These are phyloP conservation scores for Datnioides undecimradiatus DNA, from an alignment of 2,113 vertebrate species.

Conservation along the genomic window DNA sequence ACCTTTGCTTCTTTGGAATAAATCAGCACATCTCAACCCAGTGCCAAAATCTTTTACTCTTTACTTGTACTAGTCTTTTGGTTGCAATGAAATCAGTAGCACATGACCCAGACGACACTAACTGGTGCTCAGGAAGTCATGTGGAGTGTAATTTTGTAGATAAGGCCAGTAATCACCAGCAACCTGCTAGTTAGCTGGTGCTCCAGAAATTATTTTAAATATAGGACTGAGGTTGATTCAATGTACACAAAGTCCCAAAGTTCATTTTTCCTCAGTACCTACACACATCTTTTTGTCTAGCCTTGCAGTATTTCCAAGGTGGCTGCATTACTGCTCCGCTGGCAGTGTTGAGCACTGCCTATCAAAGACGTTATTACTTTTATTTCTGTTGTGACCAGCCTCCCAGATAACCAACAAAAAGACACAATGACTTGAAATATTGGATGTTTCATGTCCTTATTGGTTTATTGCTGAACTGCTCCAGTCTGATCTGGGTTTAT, in stretches of 20 bases:
- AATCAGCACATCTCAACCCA: neutral
- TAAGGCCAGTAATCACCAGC: neutral
- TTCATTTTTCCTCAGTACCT: neutral
- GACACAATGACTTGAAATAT: too few relatives aligned
- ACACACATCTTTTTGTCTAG: neutral
- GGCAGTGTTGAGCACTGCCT: too few relatives aligned
- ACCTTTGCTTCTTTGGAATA: neutral
- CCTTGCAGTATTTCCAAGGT: too few relatives aligned
- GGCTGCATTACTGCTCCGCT: too few relatives aligned
- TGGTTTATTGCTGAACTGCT: neutral
- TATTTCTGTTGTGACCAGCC: too few relatives aligned
- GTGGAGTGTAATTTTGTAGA: conserved; percentile 41
- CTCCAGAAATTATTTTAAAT: neutral
- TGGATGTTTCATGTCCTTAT: neutral
- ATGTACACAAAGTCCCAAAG: neutral
- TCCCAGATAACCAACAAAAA: neutral
- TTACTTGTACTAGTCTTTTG: neutral
- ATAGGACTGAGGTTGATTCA: neutral
- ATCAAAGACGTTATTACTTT: too few relatives aligned
- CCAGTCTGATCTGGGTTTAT: too few relatives aligned
- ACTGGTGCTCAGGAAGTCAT: conserved; percentile 31
- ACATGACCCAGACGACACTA: conserved; percentile 26
- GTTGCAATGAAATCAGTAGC: neutral
- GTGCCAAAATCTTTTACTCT: neutral
- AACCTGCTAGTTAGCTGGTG: neutral